These are phyloP conservation scores for Drosophila crucigera DNA, from an alignment of 2,888 invertebrate species.

Conservation along the genomic window DNA sequence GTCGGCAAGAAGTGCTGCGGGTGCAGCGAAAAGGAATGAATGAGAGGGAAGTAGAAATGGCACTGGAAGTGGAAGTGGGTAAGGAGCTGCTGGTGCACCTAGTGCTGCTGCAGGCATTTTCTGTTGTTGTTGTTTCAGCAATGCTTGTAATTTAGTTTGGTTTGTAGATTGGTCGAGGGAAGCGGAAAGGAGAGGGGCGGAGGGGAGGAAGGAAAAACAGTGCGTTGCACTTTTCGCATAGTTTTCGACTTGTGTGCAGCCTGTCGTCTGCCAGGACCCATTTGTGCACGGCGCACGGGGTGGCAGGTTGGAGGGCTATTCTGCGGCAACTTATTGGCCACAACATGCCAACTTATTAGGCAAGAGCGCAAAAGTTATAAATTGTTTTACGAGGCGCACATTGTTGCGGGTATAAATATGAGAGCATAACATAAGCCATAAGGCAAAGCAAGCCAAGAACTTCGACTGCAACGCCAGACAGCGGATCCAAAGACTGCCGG, in stretches of 20 bases:
- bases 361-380: constrained; percentile 80
- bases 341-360: constrained; percentile 80
- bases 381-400: constrained; percentile 78
- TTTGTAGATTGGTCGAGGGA: not conserved
- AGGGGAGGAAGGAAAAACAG: not conserved
- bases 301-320: constrained; percentile 7
- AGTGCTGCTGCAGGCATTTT: constrained; percentile 27
- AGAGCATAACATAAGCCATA: constrained; percentile 52
- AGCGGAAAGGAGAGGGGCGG: not conserved
- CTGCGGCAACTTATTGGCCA: constrained; percentile 78
- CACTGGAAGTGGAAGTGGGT: not conserved
- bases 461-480: constrained; percentile 32
- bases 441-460: constrained; percentile 42
- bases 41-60: not conserved
- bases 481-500: not conserved
- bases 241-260: constrained; percentile 38
- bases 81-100: constrained; percentile 9
- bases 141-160: constrained; percentile 70
- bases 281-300: not conserved
- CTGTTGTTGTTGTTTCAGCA: constrained; percentile 44
- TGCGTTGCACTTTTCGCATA: constrained; percentile 58
- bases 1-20: constrained; percentile 49
- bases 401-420: constrained; percentile 69
- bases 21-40: constrained; percentile 2
- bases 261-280: constrained; percentile 52